Evolutionary conservation across 1,140 invertebrate species (phyloP).

Genomic region (Diuraphis noxia): DNA sequence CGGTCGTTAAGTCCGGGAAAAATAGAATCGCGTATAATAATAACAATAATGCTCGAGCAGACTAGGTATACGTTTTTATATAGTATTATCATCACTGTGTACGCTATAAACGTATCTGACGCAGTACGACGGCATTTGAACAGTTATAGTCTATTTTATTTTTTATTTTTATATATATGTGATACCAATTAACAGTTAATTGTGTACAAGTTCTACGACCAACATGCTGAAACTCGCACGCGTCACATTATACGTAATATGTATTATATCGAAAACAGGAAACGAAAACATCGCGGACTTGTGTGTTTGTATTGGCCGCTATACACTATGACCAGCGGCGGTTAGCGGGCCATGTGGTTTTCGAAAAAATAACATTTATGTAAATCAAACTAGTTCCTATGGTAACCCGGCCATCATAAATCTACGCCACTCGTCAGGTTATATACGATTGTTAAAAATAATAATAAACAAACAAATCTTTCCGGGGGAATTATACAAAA

Average conservation of each 20-base stretch:
- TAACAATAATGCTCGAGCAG: background rate
- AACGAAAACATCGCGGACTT: conserved; percentile 14
- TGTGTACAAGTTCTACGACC: background rate
- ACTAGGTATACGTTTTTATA: background rate
- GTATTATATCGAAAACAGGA: conserved; percentile 10
- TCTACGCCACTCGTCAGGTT: conserved; percentile 9
- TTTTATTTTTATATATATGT: background rate
- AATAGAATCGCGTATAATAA: conserved; percentile 20
- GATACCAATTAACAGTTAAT: background rate
- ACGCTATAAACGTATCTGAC: background rate
- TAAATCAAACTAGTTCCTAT: conserved; percentile 40
- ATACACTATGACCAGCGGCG: background rate
- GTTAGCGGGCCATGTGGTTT: conserved; percentile 29
- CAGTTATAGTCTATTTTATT: background rate
- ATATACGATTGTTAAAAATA: conserved; percentile 29
- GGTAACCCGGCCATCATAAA: conserved; percentile 39
- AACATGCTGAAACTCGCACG: background rate
- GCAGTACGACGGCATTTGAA: background rate
- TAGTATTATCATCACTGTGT: too few relatives aligned
- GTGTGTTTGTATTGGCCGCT: conserved; percentile 3
- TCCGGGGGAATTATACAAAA: background rate
- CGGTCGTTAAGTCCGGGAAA: conserved; percentile 18
- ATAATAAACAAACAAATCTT: conserved; percentile 27
- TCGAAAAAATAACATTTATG: conserved; percentile 41
- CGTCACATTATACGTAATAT: background rate